These are phyloP conservation scores for Himalopsyche phryganea DNA, from an alignment of 1,140 invertebrate genomes.

Conservation along the genomic window DNA sequence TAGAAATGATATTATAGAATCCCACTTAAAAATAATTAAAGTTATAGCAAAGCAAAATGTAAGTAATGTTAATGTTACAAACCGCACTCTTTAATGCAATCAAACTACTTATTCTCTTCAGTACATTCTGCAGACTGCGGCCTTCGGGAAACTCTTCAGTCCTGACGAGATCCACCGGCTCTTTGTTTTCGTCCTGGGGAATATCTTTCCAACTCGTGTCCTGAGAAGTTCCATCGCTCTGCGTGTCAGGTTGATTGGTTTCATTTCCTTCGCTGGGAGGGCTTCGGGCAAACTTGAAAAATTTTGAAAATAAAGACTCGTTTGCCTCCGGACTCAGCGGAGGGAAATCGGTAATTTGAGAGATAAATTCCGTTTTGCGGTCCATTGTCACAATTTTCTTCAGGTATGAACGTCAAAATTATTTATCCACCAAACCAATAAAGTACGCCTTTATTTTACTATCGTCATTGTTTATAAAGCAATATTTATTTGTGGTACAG, in stretches of 20 bases:
- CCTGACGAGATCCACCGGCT: neutral
- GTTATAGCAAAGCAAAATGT: neutral
- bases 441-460: no score
- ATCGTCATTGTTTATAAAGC: no score
- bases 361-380: slow-evolving; percentile 24
- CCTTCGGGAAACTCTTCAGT: slow-evolving; percentile 51
- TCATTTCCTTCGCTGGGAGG: slow-evolving; percentile 37
- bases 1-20: no score
- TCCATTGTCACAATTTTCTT: slow-evolving; percentile 18
- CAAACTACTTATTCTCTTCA: slow-evolving; percentile 75
- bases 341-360: slow-evolving; percentile 49
- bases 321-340: slow-evolving; percentile 46
- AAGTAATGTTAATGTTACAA: slow-evolving; percentile 42
- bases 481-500: no score
- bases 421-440: slow-evolving; percentile 5
- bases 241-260: neutral
- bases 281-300: slow-evolving; percentile 49
- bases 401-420: no score
- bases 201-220: slow-evolving; percentile 1
- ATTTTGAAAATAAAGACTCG: slow-evolving; percentile 49
- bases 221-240: neutral
- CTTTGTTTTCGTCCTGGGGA: slow-evolving; percentile 2
- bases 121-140: slow-evolving; percentile 72
- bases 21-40: no score
- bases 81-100: slow-evolving; percentile 71